Conservation (phyloP, 1,140 invertebrate species). For the Euwallacea similis region DNA sequence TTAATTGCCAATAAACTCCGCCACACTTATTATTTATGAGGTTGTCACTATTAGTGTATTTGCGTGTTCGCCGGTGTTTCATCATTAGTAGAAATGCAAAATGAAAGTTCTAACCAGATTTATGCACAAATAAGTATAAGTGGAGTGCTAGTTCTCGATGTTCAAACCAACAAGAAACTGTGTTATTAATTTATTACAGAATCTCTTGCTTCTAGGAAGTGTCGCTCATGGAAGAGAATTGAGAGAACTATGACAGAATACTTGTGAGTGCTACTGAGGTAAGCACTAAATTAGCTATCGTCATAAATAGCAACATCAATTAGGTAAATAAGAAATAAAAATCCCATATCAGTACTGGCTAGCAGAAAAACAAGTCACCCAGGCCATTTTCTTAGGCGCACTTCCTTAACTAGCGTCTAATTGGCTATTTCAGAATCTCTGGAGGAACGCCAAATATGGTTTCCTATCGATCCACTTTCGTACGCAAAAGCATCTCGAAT, state of each 20-base stretch:
- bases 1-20: constrained; percentile 17
- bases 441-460: constrained; percentile 36
- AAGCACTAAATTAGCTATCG: constrained; percentile 10
- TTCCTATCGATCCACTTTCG: constrained; percentile 38
- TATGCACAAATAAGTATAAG: constrained; percentile 1
- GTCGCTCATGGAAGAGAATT: background rate
- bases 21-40: constrained; percentile 14
- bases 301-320: constrained; percentile 37
- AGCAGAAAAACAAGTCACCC: constrained; percentile 23
- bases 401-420: constrained; percentile 32
- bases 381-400: constrained; percentile 33
- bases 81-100: constrained; percentile 23
- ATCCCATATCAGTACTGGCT: constrained; percentile 31
- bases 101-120: constrained; percentile 13
- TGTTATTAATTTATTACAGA: background rate
- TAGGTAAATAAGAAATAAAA: constrained; percentile 39
- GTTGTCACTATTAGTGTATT: constrained; percentile 17
- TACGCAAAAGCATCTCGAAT: constrained; percentile 37
- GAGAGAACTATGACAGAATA: no score
- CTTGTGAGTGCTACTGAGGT: no score
- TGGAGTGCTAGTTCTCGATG: background rate
- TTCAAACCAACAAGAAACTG: background rate
- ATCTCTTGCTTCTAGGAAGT: background rate
- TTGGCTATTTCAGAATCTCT: constrained; percentile 39
- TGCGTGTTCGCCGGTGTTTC: constrained; percentile 17